Conservation (phyloP, 2,797 vertebrate species). For the Spondyliosoma cantharus region DNA sequence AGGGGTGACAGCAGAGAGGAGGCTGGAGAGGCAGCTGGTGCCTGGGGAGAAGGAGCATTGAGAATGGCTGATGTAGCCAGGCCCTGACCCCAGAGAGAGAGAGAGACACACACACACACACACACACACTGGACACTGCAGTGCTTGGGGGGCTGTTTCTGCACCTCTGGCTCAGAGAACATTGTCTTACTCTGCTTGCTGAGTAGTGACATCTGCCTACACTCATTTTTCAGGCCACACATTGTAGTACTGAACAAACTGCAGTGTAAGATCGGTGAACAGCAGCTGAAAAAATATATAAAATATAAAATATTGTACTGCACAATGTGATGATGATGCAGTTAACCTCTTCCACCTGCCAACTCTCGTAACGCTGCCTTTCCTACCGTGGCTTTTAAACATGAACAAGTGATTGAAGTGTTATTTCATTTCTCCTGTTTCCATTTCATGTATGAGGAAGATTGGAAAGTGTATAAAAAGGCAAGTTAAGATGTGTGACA, state of each 20-base stretch:
- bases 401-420: background rate
- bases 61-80: constrained; percentile 62
- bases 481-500: constrained; percentile 1
- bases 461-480: constrained; percentile 6
- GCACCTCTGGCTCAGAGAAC: constrained; percentile 11
- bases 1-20: constrained; percentile 39
- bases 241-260: constrained; percentile 9
- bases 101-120: background rate
- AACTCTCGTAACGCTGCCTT: background rate
- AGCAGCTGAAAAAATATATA: background rate
- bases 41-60: constrained; percentile 43
- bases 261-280: background rate
- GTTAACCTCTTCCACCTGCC: constrained; percentile 8
- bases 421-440: background rate
- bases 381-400: background rate
- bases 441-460: constrained; percentile 2
- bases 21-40: constrained; percentile 49
- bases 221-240: constrained; percentile 4
- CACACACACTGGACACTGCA: constrained; percentile 17
- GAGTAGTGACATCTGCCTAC: constrained; percentile 13
- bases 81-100: constrained; percentile 34
- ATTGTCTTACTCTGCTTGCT: background rate
- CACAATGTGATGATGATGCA: background rate
- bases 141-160: constrained; percentile 15
- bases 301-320: background rate